Evolutionary conservation across 64 coral and sea anemone genomes (phyloP), one percentile per base, ranked within the genome.

Genomic region (Dendrophyllia cribrosa): DNA sequence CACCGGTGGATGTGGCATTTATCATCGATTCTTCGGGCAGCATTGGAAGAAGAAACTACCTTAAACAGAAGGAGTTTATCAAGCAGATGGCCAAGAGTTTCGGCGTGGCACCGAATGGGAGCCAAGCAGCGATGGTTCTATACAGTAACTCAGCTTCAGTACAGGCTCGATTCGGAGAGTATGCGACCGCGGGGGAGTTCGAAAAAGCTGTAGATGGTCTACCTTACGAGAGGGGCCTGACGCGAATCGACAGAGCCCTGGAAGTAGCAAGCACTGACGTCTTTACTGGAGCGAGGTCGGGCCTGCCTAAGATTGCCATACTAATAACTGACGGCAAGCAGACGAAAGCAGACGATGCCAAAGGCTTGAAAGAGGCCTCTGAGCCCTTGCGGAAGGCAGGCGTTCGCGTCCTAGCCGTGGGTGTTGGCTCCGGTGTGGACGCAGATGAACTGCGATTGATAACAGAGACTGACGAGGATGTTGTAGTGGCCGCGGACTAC

Each of bases 11-110:
- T 62, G n/a, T 95, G 1, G 88, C 73, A 4, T 95, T 91, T 63
- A 82, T 95, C 74, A 87, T 95, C 73, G 93, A 95, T 55, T 88
- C 80, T 25, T 95, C 93, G 8, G 93, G 88, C 7, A 95, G 93
- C 59, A 95, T 95, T 22, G 88, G 93, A 19, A 26, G 72, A 11
- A 43, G 20, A 4, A 88, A 95, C 63, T 91, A 84, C 66, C 64
- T 79, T 16, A 95, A 79, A 81, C 58, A 95, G 47, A 83, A 89
- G 53, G 74, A 95, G 17, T 95, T 95, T 88, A 82, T 95, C 6
- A 95, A 95, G 55, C 67, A 71, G 10, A 45, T 95, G 14, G 83
- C 81, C 3, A 16, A 56, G 9, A 51, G 49, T 7, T 95, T 95
- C 58, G 60, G 10, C 26, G 51, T 91, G 8, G 83, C 89, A 15